These are phyloP conservation scores for Aurelia aurita complex sp. Pacific DNA, from an alignment of 30 jellyfish, hydroid and myxozoan genomes.

Conservation along the genomic window DNA sequence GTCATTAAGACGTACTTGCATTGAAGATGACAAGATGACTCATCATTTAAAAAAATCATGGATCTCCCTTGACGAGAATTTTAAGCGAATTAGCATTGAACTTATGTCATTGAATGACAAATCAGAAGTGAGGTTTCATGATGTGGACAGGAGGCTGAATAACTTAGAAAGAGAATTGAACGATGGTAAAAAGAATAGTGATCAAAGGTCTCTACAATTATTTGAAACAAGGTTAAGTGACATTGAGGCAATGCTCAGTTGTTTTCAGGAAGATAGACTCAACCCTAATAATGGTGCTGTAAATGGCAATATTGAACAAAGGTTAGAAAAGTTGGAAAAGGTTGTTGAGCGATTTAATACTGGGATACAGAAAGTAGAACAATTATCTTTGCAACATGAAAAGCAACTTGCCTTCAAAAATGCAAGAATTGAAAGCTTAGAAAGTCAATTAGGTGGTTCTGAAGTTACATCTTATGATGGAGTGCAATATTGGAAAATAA, in stretches of 20 bases:
- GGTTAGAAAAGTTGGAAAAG: constrained; percentile 3
- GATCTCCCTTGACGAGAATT: not conserved
- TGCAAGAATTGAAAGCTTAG: constrained; percentile 64
- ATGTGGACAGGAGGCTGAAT: not conserved
- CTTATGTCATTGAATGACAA: not conserved
- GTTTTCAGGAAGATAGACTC: constrained; percentile 49
- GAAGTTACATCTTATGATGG: constrained; percentile 84
- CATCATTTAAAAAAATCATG: not conserved
- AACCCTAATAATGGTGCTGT: not conserved
- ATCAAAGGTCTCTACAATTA: not conserved
- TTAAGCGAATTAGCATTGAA: not conserved
- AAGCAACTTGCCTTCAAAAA: constrained; percentile 32
- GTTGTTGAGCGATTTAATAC: not conserved
- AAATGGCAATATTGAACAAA: constrained; percentile 5
- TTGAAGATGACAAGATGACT: not conserved
- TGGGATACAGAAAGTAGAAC: not conserved
- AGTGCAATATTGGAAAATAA: constrained; percentile 71
- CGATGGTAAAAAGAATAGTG: not conserved
- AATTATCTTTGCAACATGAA: not conserved
- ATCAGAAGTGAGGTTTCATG: constrained; percentile 8
- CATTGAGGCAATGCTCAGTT: constrained; percentile 56
- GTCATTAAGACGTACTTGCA: constrained; percentile 18
- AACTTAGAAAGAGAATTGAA: constrained; percentile 1
- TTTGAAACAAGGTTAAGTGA: constrained; percentile 25
- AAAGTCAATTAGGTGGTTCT: constrained; percentile 25